These are phyloP conservation scores for Hermaeophaga mercurialis DNA, from an alignment of 2,888 invertebrate genomes.

Conservation along the genomic window DNA sequence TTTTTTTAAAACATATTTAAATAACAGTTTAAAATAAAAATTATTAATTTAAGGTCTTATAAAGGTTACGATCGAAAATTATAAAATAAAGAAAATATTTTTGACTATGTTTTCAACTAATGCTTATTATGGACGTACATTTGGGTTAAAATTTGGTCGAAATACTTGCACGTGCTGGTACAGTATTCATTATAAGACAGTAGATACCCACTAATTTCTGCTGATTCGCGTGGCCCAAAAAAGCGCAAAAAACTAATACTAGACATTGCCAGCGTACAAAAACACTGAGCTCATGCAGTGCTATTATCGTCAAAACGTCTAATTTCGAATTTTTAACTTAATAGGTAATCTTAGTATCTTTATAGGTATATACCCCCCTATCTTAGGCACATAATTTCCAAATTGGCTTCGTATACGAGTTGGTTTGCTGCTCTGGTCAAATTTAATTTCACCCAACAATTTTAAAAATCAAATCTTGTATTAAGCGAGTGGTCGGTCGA, in stretches of 20 bases:
- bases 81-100: no score
- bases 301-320: slow-evolving; percentile 26
- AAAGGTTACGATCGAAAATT: no score
- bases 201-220: slow-evolving; percentile 13
- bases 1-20: no score
- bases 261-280: slow-evolving; percentile 14
- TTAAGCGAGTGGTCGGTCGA: slow-evolving; percentile 6
- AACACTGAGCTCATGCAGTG: slow-evolving; percentile 6
- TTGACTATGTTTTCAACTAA: no score
- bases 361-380: neutral
- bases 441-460: slow-evolving; percentile 22
- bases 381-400: slow-evolving; percentile 24
- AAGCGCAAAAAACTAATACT: slow-evolving; percentile 21
- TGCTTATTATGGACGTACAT: no score
- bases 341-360: slow-evolving; percentile 24
- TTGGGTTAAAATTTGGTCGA: no score
- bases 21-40: no score
- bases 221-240: slow-evolving; percentile 22
- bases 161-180: slow-evolving; percentile 12
- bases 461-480: slow-evolving; percentile 20
- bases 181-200: slow-evolving; percentile 11
- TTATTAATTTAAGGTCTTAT: no score
- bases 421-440: slow-evolving; percentile 9
- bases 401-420: slow-evolving; percentile 14
- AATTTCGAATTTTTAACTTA: slow-evolving; percentile 25